A percentile compares a stretch with the other conserved stretches of the same genome.
Conservation (phyloP, 2,888 invertebrate species). For the Ormyrus thymus region DNA sequence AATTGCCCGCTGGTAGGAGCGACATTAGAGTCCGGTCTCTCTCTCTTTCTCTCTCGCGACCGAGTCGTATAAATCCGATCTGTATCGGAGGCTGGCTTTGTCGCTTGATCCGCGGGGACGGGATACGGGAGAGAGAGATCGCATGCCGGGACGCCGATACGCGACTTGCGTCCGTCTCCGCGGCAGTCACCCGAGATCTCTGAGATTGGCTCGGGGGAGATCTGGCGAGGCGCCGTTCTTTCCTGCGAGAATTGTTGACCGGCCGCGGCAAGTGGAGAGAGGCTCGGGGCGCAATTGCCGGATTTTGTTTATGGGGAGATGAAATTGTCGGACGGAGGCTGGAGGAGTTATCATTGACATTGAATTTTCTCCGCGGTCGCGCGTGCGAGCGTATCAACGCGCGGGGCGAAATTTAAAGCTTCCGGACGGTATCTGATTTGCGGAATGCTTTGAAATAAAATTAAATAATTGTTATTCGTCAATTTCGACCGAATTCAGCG, state of each 20-base stretch:
- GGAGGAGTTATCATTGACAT: not conserved
- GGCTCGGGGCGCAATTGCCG: too few species aligned
- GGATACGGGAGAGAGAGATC: not conserved
- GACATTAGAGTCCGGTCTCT: too few species aligned
- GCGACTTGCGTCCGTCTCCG: not conserved
- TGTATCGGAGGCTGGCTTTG: conserved; percentile 10
- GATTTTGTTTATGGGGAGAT: too few species aligned
- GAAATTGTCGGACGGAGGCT: conserved; percentile 5
- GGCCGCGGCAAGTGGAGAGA: too few species aligned
- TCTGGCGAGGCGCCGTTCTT: too few species aligned
- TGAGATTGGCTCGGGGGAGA: conserved; percentile 1
- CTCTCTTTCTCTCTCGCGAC: too few species aligned
- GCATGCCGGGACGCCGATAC: conserved; percentile 12
- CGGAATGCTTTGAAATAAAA: too few species aligned
- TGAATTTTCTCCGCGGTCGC: not conserved
- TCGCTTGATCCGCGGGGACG: not conserved
- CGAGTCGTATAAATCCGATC: conserved; percentile 36
- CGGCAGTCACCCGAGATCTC: conserved; percentile 42
- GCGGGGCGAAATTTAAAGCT: not conserved
- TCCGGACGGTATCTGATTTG: too few species aligned
- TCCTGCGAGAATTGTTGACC: too few species aligned
- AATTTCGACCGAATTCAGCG: too few species aligned
- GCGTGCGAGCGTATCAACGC: not conserved
- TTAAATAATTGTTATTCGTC: too few species aligned
- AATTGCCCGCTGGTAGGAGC: not conserved